Evolutionary conservation across 2,797 vertebrate genomes (phyloP).

Genomic region (Holocentrus rufus): DNA sequence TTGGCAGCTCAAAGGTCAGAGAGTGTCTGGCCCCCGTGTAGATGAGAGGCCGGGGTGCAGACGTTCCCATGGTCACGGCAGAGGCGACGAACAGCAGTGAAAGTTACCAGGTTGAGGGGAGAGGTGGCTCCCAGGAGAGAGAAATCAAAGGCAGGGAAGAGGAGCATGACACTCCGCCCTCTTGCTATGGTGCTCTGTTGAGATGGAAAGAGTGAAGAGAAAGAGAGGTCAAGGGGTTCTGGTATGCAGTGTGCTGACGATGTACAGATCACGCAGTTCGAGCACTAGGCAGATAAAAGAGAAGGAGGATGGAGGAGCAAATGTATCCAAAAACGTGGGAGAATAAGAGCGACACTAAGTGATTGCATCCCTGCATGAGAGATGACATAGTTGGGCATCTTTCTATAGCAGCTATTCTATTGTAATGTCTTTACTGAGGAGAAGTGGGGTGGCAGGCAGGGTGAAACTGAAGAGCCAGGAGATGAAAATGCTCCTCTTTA

Average conservation of each 20-base stretch:
- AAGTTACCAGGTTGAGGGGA: constrained; percentile 61
- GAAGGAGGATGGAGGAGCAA: not conserved
- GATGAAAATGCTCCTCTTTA: constrained; percentile 58
- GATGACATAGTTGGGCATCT: constrained; percentile 62
- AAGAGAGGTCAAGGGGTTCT: not conserved
- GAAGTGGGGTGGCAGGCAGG: constrained; percentile 54
- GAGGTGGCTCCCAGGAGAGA: constrained; percentile 56
- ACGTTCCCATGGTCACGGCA: constrained; percentile 35
- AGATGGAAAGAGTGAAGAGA: not conserved
- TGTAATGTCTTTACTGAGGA: constrained; percentile 46
- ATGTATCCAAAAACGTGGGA: not conserved
- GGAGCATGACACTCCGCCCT: constrained; percentile 57
- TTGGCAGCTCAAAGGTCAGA: constrained; percentile 66
- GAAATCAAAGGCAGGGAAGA: constrained; percentile 67
- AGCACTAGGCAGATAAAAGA: not conserved
- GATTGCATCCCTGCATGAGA: not conserved
- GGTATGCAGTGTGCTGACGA: not conserved
- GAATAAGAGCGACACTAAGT: constrained; percentile 7
- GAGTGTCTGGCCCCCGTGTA: constrained; percentile 35
- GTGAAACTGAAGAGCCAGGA: constrained; percentile 64
- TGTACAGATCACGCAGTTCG: not conserved
- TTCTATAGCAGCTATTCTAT: constrained; percentile 64
- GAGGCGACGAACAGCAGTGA: constrained; percentile 52
- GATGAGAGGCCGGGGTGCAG: not conserved
- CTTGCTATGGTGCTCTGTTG: not conserved